Evolutionary conservation across 2,888 invertebrate genomes (phyloP).

Genomic region (Bembecia ichneumoniformis): DNA sequence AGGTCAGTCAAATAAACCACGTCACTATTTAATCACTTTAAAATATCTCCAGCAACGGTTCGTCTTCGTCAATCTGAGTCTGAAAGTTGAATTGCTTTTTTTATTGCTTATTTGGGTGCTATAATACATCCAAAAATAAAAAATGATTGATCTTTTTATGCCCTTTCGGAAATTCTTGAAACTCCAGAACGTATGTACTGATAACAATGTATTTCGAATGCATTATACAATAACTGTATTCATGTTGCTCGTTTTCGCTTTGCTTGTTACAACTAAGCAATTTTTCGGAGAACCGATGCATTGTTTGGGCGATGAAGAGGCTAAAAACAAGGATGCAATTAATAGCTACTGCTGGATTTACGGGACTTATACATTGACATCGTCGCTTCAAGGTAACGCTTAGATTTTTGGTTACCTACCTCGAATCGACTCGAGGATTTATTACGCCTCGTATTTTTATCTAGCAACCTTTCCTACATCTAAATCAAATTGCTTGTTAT

Average conservation of each 20-base stretch:
- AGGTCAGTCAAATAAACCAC: no score
- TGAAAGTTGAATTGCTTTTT: not conserved
- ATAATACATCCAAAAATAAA: conserved; percentile 7
- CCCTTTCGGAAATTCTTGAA: conserved; percentile 78
- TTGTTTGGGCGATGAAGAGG: conserved; percentile 72
- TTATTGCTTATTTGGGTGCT: not conserved
- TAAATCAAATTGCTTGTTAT: no score
- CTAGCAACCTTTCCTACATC: no score
- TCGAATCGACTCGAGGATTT: no score
- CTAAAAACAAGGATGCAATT: conserved; percentile 67
- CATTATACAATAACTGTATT: conserved; percentile 82
- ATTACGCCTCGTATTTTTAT: no score
- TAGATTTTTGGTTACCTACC: no score
- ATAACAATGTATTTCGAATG: conserved; percentile 81
- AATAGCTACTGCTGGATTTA: conserved; percentile 87
- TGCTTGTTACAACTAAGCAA: conserved; percentile 84
- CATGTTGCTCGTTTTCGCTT: conserved; percentile 79
- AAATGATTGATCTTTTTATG: conserved; percentile 78
- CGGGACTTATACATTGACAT: conserved; percentile 77
- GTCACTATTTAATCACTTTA: no score
- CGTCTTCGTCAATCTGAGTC: no score
- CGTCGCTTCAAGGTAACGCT: not conserved
- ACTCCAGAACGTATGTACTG: conserved; percentile 77
- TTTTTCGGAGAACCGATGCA: conserved; percentile 90
- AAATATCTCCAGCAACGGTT: no score